Conservation (phyloP, 2,113 vertebrate species). For the Willisornis vidua region DNA sequence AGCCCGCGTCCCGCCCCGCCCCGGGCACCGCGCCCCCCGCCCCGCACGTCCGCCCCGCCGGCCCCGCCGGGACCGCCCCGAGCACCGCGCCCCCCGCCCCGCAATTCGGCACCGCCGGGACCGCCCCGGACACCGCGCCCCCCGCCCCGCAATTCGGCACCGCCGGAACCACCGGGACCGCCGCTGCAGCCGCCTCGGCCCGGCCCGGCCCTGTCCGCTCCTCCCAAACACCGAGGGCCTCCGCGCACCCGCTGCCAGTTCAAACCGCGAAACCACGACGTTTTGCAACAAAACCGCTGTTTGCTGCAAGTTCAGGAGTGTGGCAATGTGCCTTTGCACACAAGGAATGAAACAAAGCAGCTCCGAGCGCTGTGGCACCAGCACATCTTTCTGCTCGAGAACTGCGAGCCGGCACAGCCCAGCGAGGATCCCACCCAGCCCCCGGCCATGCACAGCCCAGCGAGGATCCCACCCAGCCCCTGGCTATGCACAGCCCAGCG, state of each 20-base stretch:
- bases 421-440: rapidly evolving
- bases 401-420: rapidly evolving
- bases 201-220: neutral
- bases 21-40: neutral
- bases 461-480: neutral
- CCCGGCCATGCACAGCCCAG: neutral
- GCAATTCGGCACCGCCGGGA: neutral
- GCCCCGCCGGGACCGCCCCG: no score
- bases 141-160: neutral
- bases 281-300: neutral
- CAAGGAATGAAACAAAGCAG: rapidly evolving
- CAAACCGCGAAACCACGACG: neutral
- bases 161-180: neutral
- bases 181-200: neutral
- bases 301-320: neutral
- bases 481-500: rapidly evolving
- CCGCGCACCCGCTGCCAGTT: rapidly evolving
- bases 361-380: rapidly evolving
- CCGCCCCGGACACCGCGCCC: neutral
- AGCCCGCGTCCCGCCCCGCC: no score
- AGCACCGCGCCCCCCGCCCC: neutral
- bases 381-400: rapidly evolving
- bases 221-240: rapidly evolving
- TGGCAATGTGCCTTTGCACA: rapidly evolving
- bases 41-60: neutral